phyloP scores from a whole-genome alignment of 1,140 invertebrate genomes.

The Listronotus bonariensis region DNA sequence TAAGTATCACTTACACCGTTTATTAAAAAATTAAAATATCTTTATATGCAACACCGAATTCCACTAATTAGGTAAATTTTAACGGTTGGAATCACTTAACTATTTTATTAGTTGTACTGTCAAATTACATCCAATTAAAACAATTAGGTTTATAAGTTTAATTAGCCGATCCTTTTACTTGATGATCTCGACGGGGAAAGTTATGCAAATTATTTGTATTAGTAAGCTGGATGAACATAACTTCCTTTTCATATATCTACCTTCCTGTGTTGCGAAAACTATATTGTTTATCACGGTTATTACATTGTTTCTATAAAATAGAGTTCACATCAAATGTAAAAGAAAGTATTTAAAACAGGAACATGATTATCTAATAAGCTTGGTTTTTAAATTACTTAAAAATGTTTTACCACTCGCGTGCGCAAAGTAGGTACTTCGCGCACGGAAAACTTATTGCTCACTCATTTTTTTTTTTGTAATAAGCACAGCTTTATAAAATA shows the following conservation, averaged over 20 bases:
- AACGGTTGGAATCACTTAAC: not conserved
- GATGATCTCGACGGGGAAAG: conserved; percentile 24
- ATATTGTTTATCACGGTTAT: conserved; percentile 1
- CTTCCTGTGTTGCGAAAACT: conserved; percentile 21
- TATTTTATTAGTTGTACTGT: conserved; percentile 12
- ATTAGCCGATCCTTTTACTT: conserved; percentile 11
- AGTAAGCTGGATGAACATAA: not conserved
- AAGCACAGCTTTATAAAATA: no score
- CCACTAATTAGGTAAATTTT: conserved; percentile 7
- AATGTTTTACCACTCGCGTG: no score
- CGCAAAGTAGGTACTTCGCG: no score
- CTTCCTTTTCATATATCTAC: conserved; percentile 14
- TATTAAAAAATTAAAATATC: not conserved
- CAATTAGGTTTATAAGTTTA: conserved; percentile 18
- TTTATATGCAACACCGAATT: not conserved
- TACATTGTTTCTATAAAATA: no score
- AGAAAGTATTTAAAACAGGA: no score
- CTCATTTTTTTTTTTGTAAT: no score
- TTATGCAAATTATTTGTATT: conserved; percentile 14
- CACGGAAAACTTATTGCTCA: no score
- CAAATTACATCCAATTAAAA: conserved; percentile 15
- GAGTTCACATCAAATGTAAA: no score
- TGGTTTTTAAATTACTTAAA: no score
- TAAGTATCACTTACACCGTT: not conserved
- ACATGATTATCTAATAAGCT: no score